Evolutionary conservation across 2,888 invertebrate species (phyloP), one percentile per base, ranked within the genome.

Genomic region (Campoplex nolae): DNA sequence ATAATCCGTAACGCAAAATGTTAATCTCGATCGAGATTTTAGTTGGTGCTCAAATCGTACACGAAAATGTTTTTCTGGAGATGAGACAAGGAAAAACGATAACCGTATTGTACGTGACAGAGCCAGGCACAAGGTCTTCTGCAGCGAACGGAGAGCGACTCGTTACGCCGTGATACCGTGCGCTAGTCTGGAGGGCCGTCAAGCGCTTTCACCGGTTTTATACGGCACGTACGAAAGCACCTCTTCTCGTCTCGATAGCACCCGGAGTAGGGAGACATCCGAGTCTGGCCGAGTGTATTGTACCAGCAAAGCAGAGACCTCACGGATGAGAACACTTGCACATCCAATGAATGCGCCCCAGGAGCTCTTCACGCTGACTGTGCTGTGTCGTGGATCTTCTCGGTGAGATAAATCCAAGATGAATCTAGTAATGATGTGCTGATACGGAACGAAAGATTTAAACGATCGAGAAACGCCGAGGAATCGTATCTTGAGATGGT

Each of bases 141-240:
- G 67, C 74, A 79, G 67, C 38, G 68, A 83, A 71, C 90, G 89
- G 91, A 92, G 92, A 92, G 92, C 90, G 84, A 71, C 87, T 93
- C 92, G 91, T 93, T 88, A 90, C 92, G 92, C 92, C 93, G 92
- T 91, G 92, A 92, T 92, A 93, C 92, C 91, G 91, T 85, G 90
- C 92, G 92, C 91, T 93, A 91, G 93, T 94, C 94, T 94, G 94
- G 94, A 94, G 93, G 92, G 93, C 92, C 92, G 92, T 90, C 90
- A 90, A 91, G 90, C 92, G 93, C 94, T 94, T 94, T 94, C 94
- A 94, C 94, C 91, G 93, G 93, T 93, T 94, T 94, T 94, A 94
- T 94, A 94, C 92, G 91, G 79, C 88, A 74, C 89, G 91, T 92
- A 92, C 88, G 91, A 92, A 92, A 92, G 93, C 91, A 92, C 93